A percentile compares a stretch with the other conserved stretches of the same genome.
These are phyloP conservation scores for Melanotaenia maccullochi DNA, from an alignment of 2,797 vertebrate genomes.

Conservation along the genomic window DNA sequence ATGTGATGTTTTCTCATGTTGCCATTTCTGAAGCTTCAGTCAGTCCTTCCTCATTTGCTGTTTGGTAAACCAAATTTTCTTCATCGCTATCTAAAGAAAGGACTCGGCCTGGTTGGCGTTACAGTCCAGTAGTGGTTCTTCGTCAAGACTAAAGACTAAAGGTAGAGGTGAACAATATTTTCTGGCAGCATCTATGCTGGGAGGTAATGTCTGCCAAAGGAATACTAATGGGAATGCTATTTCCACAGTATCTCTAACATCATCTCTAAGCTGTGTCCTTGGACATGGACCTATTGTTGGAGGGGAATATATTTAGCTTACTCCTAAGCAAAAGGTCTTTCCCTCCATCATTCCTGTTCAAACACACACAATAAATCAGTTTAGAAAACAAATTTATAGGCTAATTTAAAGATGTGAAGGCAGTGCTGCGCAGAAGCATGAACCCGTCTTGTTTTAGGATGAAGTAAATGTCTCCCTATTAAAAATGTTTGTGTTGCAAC, in stretches of 20 bases:
- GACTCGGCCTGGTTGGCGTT: not conserved
- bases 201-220: conserved; percentile 3
- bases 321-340: not conserved
- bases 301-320: not conserved
- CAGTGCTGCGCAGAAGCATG: not conserved
- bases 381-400: not conserved
- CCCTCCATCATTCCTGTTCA: not conserved
- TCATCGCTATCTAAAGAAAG: not conserved
- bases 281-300: conserved; percentile 13
- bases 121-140: conserved; percentile 1
- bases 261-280: conserved; percentile 36
- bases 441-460: not conserved
- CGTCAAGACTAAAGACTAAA: conserved; percentile 13
- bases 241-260: conserved; percentile 12
- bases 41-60: conserved; percentile 9
- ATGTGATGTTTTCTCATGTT: not conserved
- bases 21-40: not conserved
- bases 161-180: conserved; percentile 28
- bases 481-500: conserved; percentile 48
- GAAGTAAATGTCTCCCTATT: conserved; percentile 18
- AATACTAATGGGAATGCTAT: conserved; percentile 29
- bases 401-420: not conserved
- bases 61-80: conserved; percentile 20
- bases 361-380: not conserved
- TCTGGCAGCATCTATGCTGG: conserved; percentile 16